Base-by-base conservation (phyloP, 2,888 invertebrate genomes). In the Orthosia cruda region DNA sequence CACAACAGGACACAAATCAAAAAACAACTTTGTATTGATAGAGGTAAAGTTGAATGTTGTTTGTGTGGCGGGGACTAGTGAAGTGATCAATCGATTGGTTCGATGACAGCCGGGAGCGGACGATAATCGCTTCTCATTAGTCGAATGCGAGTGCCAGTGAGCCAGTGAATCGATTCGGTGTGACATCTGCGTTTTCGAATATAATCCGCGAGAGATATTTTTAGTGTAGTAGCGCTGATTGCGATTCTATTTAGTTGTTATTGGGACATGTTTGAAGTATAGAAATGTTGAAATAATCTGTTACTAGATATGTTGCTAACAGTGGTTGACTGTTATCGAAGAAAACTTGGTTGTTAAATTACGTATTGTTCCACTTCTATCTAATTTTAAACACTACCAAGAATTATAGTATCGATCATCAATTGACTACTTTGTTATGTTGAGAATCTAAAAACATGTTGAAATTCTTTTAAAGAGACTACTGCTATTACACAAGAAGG, bases 101-200 rank as follows among this genome's bases (percentile, higher is more conserved):
- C 89, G 95, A 93, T 95, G 95, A 95, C 95, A 95, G 94, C 82
- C 89, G 89, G 88, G 89, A 91, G 90, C 88, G 93, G 83, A 89
- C 93, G 92, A 91, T 95, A 94, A 95, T 94, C 91, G 94, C 87
- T 89, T 88, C 90, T 92, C 94, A 94, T 95, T 94, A 95, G 94
- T 92, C 91, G 83, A 77, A 87, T 77, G 77, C 81, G 86, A 87
- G 69, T 82, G 67, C 70, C 71, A 91, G 86, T 91, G 70, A 80
- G 65, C 67, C 69, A 91, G 86, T 92, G 91, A 91, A 93, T 93
- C 92, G 92, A 90, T 91, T 89, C 81, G 73, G 65, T 84, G 87
- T 84, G 90, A 87, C 90, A 91, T 91, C 89, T 89, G 89, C 87
- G 87, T 88, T 87, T 85, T 82, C 80, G 80, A 80, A 81, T 87